Base-by-base conservation (phyloP, 2,888 invertebrate genomes). In the Aphidius colemani region DNA sequence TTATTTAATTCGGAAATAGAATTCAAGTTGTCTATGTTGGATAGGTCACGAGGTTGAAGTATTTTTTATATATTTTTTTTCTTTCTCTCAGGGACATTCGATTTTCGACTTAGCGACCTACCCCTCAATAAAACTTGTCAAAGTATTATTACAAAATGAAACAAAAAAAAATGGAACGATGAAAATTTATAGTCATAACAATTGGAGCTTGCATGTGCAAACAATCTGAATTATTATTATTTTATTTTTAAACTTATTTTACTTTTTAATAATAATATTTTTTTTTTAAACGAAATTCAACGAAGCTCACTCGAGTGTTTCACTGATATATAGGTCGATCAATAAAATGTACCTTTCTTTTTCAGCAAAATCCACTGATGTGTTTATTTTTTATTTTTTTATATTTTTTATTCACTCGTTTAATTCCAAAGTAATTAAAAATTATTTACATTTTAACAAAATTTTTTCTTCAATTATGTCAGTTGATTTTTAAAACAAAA, bases 21-120 rank as follows among this genome's bases (percentile, higher is more conserved):
- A 63, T 56, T 67, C 13, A 46, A 71, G 74, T 72, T 67, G 66
- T 65, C 61, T 68, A 30, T 30, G 70, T 74, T 73, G 74, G 75
- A 75, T 76, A 70, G 75, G 76, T 74, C 74, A 75, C 71, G 73
- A 70, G 77, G 72, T 75, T 72, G 72, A 69, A 71, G 73, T 72
- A 73, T 71, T 71, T 71, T 69, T 68, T 69, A 68, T 62, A 18
- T 59, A 65, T 50, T 56, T 44, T 40, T 8, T 50, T 58, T 55
- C n/a, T 40, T 41, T 59, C n/a, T 59, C 43, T 55, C 43, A 50
- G 51, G 30, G 30, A 30, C 30, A 30, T 30, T 30, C 30, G 30
- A 30, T 30, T 30, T 30, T 30, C 5, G 30, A 30, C 30, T 30
- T 30, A 30, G 30, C 30, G 30, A 30, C 30, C 30, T 30, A 30